phyloP scores from a whole-genome alignment of 2,888 invertebrate genomes.

The Eumerus sabulonum region DNA sequence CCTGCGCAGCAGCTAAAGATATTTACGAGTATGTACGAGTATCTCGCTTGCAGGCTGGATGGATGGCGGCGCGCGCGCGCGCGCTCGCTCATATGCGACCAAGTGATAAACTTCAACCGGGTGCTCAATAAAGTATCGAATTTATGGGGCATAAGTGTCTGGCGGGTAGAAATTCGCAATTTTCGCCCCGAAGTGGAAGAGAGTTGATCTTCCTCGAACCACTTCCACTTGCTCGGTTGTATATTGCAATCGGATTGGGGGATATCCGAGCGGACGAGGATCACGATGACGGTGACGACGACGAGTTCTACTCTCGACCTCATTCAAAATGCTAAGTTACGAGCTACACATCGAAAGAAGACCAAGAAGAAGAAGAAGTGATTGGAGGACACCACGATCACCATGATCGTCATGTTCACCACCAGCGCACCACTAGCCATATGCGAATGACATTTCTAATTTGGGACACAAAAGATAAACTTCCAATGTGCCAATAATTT shows the following conservation, averaged over 20 bases:
- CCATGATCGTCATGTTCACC: too few species aligned
- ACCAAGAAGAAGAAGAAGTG: slow-evolving; percentile 47
- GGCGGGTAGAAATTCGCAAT: slow-evolving; percentile 71
- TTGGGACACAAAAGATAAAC: slow-evolving; percentile 69
- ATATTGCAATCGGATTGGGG: slow-evolving; percentile 61
- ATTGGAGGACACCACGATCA: slow-evolving; percentile 65
- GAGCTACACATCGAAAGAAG: slow-evolving; percentile 57
- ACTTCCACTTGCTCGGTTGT: slow-evolving; percentile 17
- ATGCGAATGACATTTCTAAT: slow-evolving; percentile 64
- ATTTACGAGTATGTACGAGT: slow-evolving; percentile 59
- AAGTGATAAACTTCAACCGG: slow-evolving; percentile 71
- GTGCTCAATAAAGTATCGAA: slow-evolving; percentile 71
- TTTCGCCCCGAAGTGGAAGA: slow-evolving; percentile 66
- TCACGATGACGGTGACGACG: background rate
- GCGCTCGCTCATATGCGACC: slow-evolving; percentile 61
- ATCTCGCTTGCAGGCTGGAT: slow-evolving; percentile 44
- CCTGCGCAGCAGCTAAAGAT: slow-evolving; percentile 43
- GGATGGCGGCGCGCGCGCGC: slow-evolving; percentile 41
- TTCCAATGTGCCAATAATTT: slow-evolving; percentile 68
- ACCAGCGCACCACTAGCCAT: background rate
- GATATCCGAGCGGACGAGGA: background rate
- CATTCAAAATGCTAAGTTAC: slow-evolving; percentile 69
- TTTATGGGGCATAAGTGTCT: slow-evolving; percentile 72
- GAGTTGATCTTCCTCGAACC: slow-evolving; percentile 62
- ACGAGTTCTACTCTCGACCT: slow-evolving; percentile 43